Percentiles rank a stretch among this genome's conserved stretches.
Conservation (phyloP, 2,797 vertebrate genomes). For the Pseudopleuronectes americanus region DNA sequence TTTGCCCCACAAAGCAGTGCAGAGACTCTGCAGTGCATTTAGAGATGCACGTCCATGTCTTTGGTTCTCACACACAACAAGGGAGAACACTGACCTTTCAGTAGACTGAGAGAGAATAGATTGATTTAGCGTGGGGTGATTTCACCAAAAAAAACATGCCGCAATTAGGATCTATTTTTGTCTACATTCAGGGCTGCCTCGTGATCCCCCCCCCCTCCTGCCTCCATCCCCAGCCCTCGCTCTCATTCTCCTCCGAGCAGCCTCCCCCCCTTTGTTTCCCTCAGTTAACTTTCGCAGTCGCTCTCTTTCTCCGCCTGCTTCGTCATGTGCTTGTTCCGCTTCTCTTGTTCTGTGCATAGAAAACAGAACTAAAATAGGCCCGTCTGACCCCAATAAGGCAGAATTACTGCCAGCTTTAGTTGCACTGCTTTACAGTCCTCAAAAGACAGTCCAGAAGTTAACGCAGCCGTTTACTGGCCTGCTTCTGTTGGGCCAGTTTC, state of each 20-base stretch:
- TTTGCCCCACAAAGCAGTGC: conserved; percentile 43
- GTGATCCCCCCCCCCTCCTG: conserved; percentile 49
- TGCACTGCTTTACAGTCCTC: conserved; percentile 22
- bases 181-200: conserved; percentile 61
- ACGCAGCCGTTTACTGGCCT: neutral
- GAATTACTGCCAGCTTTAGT: conserved; percentile 27
- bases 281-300: conserved; percentile 43
- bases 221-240: conserved; percentile 30
- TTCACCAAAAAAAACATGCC: conserved; percentile 52
- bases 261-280: conserved; percentile 34
- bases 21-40: conserved; percentile 65
- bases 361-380: conserved; percentile 37
- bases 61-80: conserved; percentile 46
- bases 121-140: conserved; percentile 63
- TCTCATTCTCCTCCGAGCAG: conserved; percentile 48
- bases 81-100: conserved; percentile 68
- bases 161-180: conserved; percentile 74
- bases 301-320: conserved; percentile 20
- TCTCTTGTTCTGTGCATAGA: conserved; percentile 28
- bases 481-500: neutral
- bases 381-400: conserved; percentile 48
- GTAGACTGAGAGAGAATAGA: conserved; percentile 55
- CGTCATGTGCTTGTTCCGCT: conserved; percentile 12
- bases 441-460: conserved; percentile 16
- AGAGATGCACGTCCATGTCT: conserved; percentile 62